Evolutionary conservation across 2,888 invertebrate genomes (phyloP), one percentile per base, ranked within the genome.

Genomic region (Orchesella flavescens): DNA sequence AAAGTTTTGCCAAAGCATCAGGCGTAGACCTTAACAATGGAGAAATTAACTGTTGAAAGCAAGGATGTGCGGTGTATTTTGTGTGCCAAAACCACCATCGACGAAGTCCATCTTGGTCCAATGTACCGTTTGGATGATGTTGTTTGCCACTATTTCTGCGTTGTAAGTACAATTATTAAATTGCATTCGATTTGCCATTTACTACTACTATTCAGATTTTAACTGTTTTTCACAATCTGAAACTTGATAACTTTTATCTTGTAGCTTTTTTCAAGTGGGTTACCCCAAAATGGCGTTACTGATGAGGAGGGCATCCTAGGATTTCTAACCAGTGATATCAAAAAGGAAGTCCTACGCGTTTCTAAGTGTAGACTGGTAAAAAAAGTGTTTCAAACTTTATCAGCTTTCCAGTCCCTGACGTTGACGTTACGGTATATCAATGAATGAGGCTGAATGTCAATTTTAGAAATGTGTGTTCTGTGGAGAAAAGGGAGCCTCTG

Each of bases 281-380:
- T 95, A 88, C 89, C 92, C 57, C 95, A 95, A 88, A 93, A 92
- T 85, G 95, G 94, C 0, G 46, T 57, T 15, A 89, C 89, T 5
- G 94, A 94, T 84, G 90, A 92, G 7, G 92, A 94, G 74, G 95
- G 95, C 0, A 93, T 96, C 34, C 91, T 94, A 85, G 95, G 95
- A 0, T 96, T 96, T 89, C 89, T 94, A 44, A 90, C 92, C 0
- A 88, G 89, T 0, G 96, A 96, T 89, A 95, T 96, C 21, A 86
- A 91, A 13, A 91, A 91, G 34, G 96, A 96, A 90, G 89, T 93
- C 0, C 90, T 90, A 15, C 91, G 95, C 84, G 93, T 93, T 63
- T 91, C 91, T 71, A 91, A 91, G 88, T 91, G 94, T 13, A 3
- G 23, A 61, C 43, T 17, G 17, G n/a, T 34, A 34, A 4, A n/a